Percentiles rank a stretch among this genome's conserved stretches.
These are phyloP conservation scores for Morphnarchus princeps DNA, from an alignment of 2,113 vertebrate species.

Conservation along the genomic window DNA sequence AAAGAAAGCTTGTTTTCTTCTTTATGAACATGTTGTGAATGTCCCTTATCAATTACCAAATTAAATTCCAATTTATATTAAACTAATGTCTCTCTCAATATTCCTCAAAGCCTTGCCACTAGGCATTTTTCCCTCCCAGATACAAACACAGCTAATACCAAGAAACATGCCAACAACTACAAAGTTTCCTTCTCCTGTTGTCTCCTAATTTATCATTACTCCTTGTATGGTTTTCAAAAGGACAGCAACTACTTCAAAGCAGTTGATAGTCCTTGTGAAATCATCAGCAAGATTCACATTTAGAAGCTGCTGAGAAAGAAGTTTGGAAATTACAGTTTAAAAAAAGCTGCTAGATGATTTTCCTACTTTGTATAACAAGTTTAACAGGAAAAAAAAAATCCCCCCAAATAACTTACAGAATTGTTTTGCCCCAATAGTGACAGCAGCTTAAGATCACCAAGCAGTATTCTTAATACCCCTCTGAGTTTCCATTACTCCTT, in stretches of 20 bases:
- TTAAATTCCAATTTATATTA: constrained; percentile 32
- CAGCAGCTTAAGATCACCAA: not conserved
- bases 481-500: not conserved
- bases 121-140: not conserved
- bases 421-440: not conserved
- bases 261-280: not conserved
- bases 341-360: not conserved
- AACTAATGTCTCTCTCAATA: not conserved
- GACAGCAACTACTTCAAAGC: not conserved
- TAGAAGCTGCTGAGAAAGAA: not conserved
- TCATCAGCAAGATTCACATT: not conserved
- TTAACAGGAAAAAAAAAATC: rapidly evolving
- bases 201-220: not conserved
- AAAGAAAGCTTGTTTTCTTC: not conserved
- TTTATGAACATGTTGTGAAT: not conserved
- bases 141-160: not conserved
- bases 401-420: rapidly evolving
- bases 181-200: not conserved
- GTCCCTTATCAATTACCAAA: constrained; percentile 6
- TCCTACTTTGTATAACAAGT: not conserved
- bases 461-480: not conserved
- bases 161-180: not conserved
- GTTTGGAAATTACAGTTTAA: not conserved
- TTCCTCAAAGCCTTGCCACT: not conserved
- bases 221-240: not conserved